These are phyloP conservation scores for Mastomys natalensis DNA, from an alignment of 2,113 vertebrate genomes.

Conservation along the genomic window DNA sequence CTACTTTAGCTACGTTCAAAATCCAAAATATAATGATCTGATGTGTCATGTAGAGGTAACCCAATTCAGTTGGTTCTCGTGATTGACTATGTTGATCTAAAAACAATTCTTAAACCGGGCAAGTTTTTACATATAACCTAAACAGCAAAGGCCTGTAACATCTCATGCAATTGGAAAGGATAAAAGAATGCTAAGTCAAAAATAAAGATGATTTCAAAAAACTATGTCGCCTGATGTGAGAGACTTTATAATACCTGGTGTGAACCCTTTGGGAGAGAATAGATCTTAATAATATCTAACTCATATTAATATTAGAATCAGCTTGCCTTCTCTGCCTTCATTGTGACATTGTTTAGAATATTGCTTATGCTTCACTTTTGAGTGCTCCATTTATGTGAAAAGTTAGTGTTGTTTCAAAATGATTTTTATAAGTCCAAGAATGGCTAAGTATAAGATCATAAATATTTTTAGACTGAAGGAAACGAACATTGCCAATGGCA, in stretches of 20 bases:
- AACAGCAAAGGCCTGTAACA: background rate
- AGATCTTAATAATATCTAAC: background rate
- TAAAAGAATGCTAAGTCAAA: background rate
- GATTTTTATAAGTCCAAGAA: constrained; percentile 1
- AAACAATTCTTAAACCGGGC: background rate
- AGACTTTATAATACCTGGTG: background rate
- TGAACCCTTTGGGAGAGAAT: background rate
- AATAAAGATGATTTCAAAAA: background rate
- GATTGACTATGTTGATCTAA: background rate
- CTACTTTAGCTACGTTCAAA: background rate
- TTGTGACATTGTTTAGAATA: background rate
- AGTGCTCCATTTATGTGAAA: constrained; percentile 17
- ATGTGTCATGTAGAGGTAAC: background rate
- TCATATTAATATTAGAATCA: background rate
- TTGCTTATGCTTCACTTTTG: background rate
- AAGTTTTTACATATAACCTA: background rate
- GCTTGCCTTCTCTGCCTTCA: background rate
- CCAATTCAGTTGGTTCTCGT: background rate
- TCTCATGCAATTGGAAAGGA: background rate
- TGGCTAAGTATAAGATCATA: background rate
- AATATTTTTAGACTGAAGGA: background rate
- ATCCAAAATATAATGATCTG: background rate
- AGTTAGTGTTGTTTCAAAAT: background rate
- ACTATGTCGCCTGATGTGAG: background rate
- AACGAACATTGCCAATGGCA: background rate